Evolutionary conservation across 2,888 invertebrate species (phyloP).

Genomic region (Temnothorax rugatulus): DNA sequence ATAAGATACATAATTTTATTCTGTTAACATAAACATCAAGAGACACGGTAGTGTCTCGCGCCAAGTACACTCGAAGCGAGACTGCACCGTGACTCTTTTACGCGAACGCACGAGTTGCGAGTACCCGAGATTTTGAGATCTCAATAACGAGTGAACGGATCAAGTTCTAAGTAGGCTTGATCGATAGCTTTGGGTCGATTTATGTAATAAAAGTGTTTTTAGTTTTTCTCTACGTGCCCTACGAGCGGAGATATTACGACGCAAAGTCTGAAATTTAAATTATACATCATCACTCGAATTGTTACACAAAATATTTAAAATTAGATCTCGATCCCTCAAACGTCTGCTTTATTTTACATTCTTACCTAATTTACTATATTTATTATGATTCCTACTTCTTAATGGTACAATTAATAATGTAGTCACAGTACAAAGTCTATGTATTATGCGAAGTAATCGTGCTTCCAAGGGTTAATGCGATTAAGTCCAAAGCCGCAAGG

Average conservation of each 20-base stretch:
- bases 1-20: background rate
- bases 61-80: no score
- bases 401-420: background rate
- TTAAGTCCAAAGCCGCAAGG: slow-evolving; percentile 41
- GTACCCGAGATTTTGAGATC: no score
- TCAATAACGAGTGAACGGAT: no score
- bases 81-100: no score
- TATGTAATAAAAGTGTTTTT: no score
- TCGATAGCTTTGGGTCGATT: no score
- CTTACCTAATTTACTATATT: background rate
- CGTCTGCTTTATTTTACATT: background rate
- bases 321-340: background rate
- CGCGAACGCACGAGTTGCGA: no score
- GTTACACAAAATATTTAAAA: background rate
- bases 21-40: background rate
- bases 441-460: slow-evolving; percentile 7
- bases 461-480: slow-evolving; percentile 39
- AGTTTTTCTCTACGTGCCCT: no score
- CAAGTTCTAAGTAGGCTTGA: no score
- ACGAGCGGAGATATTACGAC: no score
- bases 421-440: background rate
- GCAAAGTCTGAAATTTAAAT: no score
- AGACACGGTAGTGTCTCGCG: no score
- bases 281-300: background rate
- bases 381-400: background rate